Evolutionary conservation across 2,888 invertebrate species (phyloP).

Genomic region (Mythimna vitellina): DNA sequence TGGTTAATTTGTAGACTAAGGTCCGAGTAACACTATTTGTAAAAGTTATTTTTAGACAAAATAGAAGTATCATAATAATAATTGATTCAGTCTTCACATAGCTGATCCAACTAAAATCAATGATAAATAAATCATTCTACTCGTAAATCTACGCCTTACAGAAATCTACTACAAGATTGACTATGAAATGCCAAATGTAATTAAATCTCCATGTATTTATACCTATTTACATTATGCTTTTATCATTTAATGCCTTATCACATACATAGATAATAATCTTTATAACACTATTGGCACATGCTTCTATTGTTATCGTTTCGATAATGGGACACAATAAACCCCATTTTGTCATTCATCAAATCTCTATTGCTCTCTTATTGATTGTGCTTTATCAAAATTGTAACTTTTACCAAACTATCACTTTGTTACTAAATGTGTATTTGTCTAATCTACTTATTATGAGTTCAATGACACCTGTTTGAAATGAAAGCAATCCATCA

Average conservation of each 20-base stretch:
- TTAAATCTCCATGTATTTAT: slow-evolving; percentile 21
- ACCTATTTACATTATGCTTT: slow-evolving; percentile 20
- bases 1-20: slow-evolving; percentile 56
- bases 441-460: slow-evolving; percentile 18
- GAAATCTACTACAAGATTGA: slow-evolving; percentile 5
- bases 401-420: slow-evolving; percentile 18
- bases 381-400: slow-evolving; percentile 22
- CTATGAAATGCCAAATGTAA: slow-evolving; percentile 51
- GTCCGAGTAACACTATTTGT: slow-evolving; percentile 38
- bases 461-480: slow-evolving; percentile 3
- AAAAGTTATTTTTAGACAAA: slow-evolving; percentile 17
- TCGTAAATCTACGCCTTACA: slow-evolving; percentile 2
- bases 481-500: slow-evolving; percentile 48
- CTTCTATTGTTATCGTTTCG: slow-evolving; percentile 19
- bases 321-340: not conserved
- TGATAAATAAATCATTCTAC: not conserved
- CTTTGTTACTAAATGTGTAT: slow-evolving; percentile 39
- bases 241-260: slow-evolving; percentile 34
- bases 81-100: slow-evolving; percentile 7
- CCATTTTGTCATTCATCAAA: slow-evolving; percentile 27
- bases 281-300: slow-evolving; percentile 18
- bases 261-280: slow-evolving; percentile 26
- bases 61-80: slow-evolving; percentile 10
- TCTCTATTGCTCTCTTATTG: slow-evolving; percentile 44
- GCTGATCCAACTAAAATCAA: not conserved